Conservation (phyloP, 2,797 vertebrate species). For the Tarsius wallacei region DNA sequence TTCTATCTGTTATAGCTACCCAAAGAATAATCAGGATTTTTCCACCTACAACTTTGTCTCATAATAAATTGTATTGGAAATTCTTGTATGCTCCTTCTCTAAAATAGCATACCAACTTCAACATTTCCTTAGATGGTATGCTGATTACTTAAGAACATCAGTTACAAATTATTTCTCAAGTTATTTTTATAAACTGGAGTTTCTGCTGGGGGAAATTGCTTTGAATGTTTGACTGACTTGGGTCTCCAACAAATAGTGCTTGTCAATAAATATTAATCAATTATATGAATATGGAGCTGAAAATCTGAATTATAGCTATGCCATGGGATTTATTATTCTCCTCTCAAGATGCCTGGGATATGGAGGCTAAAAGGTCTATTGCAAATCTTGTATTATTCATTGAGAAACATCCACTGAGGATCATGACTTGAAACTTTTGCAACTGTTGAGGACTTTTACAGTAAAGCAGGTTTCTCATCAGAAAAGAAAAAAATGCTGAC, state of each 20-base stretch:
- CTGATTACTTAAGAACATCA: slow-evolving; percentile 75
- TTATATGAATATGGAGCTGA: slow-evolving; percentile 81
- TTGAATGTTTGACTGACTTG: slow-evolving; percentile 65
- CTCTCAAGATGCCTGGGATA: slow-evolving; percentile 63
- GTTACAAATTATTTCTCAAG: slow-evolving; percentile 78
- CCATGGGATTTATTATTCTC: slow-evolving; percentile 72
- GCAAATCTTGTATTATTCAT: slow-evolving; percentile 82
- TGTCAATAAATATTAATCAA: slow-evolving; percentile 86
- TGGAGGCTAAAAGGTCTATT: slow-evolving; percentile 79
- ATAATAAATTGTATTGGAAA: slow-evolving; percentile 76
- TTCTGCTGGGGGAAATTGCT: slow-evolving; percentile 76
- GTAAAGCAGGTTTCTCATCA: not conserved
- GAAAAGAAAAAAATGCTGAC: not conserved
- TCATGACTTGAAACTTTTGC: slow-evolving; percentile 46
- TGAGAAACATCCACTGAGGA: slow-evolving; percentile 64
- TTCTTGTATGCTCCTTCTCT: slow-evolving; percentile 66
- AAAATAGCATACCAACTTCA: slow-evolving; percentile 77
- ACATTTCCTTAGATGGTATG: slow-evolving; percentile 73
- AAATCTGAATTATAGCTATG: slow-evolving; percentile 64
- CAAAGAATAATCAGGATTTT: slow-evolving; percentile 63
- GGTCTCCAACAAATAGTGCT: slow-evolving; percentile 71
- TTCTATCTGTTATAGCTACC: slow-evolving; percentile 68
- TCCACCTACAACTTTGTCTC: slow-evolving; percentile 66
- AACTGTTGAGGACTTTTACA: slow-evolving; percentile 28
- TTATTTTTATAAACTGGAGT: slow-evolving; percentile 79